Conservation (phyloP, 1,140 invertebrate genomes). For the Hirudo medicinalis region DNA sequence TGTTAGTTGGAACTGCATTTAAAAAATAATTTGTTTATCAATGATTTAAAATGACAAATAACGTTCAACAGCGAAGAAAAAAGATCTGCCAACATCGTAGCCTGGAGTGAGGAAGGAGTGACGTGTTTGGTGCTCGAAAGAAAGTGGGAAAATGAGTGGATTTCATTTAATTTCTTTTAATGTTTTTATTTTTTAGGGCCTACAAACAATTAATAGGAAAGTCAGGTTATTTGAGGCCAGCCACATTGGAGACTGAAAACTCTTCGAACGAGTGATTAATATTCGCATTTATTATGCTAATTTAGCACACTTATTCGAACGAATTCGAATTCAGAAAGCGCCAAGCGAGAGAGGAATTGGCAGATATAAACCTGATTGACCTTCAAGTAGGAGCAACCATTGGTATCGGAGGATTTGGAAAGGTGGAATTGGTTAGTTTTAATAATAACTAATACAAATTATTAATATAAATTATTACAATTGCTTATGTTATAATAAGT, state of each 20-base stretch:
- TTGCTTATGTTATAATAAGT: too few species aligned
- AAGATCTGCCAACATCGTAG: slow-evolving; percentile 86
- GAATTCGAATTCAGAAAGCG: slow-evolving; percentile 25
- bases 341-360: slow-evolving; percentile 29
- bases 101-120: slow-evolving; percentile 76
- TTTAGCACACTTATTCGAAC: too few species aligned
- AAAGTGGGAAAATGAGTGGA: background rate
- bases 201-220: slow-evolving; percentile 6
- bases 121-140: slow-evolving; percentile 85
- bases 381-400: slow-evolving; percentile 75
- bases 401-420: slow-evolving; percentile 90
- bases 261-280: too few species aligned
- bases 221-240: slow-evolving; percentile 4
- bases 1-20: background rate
- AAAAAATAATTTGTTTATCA: background rate
- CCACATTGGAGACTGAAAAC: background rate
- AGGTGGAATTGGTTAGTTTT: slow-evolving; percentile 74
- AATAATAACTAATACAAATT: background rate
- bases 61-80: slow-evolving; percentile 67
- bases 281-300: too few species aligned
- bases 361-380: slow-evolving; percentile 57
- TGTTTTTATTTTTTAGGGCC: background rate
- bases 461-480: too few species aligned
- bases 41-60: background rate
- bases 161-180: too few species aligned